Percentiles rank a stretch among this genome's conserved stretches.
These are phyloP conservation scores for Caenorhabditis angaria DNA, from an alignment of 2,888 invertebrate species.

Conservation along the genomic window DNA sequence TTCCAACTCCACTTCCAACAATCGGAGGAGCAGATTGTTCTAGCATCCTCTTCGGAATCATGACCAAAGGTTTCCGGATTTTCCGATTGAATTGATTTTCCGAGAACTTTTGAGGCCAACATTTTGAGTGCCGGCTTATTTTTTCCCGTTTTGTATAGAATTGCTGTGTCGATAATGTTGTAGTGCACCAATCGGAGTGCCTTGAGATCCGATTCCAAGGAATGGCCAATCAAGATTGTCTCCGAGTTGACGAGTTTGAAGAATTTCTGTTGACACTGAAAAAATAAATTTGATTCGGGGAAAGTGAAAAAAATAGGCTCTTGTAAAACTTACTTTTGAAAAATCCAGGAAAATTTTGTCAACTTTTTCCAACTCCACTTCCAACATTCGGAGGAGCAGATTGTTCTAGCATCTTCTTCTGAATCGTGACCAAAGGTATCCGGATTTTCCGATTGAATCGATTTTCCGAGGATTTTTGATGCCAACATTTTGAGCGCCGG, in stretches of 20 bases:
- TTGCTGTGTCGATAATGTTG: conserved; percentile 90
- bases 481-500: conserved; percentile 86
- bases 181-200: conserved; percentile 82
- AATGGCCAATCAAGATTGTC: conserved; percentile 95
- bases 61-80: conserved; percentile 80
- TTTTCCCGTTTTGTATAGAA: conserved; percentile 84
- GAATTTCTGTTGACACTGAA: conserved; percentile 81
- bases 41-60: conserved; percentile 95
- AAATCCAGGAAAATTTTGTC: too few relatives aligned
- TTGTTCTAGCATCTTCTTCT: conserved; percentile 93
- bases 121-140: conserved; percentile 88
- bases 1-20: too few relatives aligned
- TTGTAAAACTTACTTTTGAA: too few relatives aligned
- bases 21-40: too few relatives aligned
- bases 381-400: too few relatives aligned
- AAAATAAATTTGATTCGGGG: too few relatives aligned
- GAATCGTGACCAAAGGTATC: conserved; percentile 85
- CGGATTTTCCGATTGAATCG: conserved; percentile 86
- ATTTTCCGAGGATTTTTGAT: conserved; percentile 86
- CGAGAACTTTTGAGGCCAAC: conserved; percentile 85
- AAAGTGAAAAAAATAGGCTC: too few relatives aligned
- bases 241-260: conserved; percentile 87
- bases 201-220: conserved; percentile 93
- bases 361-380: too few relatives aligned
- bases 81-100: conserved; percentile 89